Percentiles rank a stretch among this genome's conserved stretches.
Conservation (phyloP, 2,888 invertebrate species). For the Heliconius charithonia region DNA sequence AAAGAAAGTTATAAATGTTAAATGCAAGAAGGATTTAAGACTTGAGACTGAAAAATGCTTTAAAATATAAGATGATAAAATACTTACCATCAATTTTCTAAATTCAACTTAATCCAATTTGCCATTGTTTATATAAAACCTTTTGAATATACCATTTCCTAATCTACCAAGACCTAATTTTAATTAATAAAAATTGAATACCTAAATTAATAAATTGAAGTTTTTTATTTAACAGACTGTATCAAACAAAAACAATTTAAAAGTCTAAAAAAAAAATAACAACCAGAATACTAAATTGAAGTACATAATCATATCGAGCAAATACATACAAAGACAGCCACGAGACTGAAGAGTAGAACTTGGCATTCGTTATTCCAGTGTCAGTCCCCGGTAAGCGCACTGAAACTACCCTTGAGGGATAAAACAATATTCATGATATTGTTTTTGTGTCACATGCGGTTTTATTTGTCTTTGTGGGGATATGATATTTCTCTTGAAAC, state of each 20-base stretch:
- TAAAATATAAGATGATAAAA: not conserved
- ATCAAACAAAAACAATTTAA: not conserved
- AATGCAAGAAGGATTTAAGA: not conserved
- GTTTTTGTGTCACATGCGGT: conserved; percentile 14
- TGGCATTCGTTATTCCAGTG: not conserved
- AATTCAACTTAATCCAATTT: not conserved
- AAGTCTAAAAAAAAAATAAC: no score
- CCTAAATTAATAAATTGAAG: no score
- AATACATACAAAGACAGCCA: not conserved
- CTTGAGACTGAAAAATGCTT: not conserved
- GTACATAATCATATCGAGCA: not conserved
- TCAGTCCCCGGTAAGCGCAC: not conserved
- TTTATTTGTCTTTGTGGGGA: not conserved
- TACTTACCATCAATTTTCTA: no score
- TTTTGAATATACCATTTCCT: not conserved
- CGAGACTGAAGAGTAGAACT: not conserved
- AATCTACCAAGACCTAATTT: no score
- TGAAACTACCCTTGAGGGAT: not conserved
- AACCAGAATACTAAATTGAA: not conserved
- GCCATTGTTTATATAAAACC: not conserved
- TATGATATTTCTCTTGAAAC: not conserved
- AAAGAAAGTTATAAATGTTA: not conserved
- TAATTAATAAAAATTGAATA: no score
- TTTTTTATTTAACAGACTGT: not conserved
- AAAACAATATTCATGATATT: conserved; percentile 8